Evolutionary conservation across 1,140 invertebrate genomes (phyloP).

Genomic region (Muscidifurax raptorellus): DNA sequence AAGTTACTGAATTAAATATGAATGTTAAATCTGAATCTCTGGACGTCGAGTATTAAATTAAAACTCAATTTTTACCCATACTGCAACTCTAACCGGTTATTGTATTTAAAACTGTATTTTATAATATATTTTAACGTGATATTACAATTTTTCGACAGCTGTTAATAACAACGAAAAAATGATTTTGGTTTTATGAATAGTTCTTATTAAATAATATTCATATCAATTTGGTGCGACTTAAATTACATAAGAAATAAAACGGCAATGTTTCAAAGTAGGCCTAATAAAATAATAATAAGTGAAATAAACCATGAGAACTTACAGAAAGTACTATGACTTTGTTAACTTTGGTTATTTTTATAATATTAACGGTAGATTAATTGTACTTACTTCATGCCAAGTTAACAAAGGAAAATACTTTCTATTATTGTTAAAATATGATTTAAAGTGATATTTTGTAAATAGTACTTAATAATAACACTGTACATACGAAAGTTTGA

Average conservation of each 20-base stretch:
- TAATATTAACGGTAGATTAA: slow-evolving; percentile 6
- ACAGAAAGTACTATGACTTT: slow-evolving; percentile 37
- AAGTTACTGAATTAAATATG: no score
- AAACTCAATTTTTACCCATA: no score
- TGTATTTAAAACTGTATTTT: no score
- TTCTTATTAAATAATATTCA: background rate
- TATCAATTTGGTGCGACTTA: background rate
- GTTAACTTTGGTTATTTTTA: slow-evolving; percentile 11
- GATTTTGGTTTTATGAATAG: no score
- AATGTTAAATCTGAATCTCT: no score
- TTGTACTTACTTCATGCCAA: background rate
- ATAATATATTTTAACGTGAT: no score
- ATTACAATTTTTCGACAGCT: no score
- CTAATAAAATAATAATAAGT: slow-evolving; percentile 33
- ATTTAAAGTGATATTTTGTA: slow-evolving; percentile 45
- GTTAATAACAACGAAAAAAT: no score
- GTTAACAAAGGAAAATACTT: slow-evolving; percentile 16
- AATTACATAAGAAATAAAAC: background rate
- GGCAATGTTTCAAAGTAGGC: slow-evolving; percentile 48
- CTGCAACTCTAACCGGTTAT: no score
- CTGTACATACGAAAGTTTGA: slow-evolving; percentile 25
- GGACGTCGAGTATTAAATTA: no score
- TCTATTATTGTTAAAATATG: slow-evolving; percentile 27
- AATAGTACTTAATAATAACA: slow-evolving; percentile 30
- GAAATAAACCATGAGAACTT: background rate